A percentile compares a stretch with the other conserved stretches of the same genome.
These are phyloP conservation scores for Leuctra nigra DNA, from an alignment of 2,888 invertebrate genomes.

Conservation along the genomic window DNA sequence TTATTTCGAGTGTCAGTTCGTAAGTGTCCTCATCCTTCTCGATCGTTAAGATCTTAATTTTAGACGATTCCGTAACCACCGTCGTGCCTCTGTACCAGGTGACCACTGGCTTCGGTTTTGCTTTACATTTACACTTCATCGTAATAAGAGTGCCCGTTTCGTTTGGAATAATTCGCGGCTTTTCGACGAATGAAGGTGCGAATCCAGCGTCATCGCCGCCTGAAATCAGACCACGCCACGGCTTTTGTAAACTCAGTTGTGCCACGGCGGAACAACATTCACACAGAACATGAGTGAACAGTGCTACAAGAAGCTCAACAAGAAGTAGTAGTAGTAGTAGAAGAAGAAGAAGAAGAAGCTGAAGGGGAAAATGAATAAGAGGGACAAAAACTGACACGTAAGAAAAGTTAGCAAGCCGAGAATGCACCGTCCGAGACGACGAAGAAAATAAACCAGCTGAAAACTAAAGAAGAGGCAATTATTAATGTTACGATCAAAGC, in stretches of 20 bases:
- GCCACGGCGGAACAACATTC: no score
- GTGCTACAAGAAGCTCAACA: not conserved
- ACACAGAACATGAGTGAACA: no score
- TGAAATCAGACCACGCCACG: conserved; percentile 40
- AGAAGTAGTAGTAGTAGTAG: not conserved
- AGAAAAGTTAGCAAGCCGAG: not conserved
- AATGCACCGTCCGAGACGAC: no score
- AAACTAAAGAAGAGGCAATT: conserved; percentile 14
- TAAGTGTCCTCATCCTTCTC: conserved; percentile 78
- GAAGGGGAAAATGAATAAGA: conserved; percentile 2
- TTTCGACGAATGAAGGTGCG: conserved; percentile 95
- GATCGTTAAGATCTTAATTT: conserved; percentile 72
- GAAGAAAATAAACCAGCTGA: conserved; percentile 18
- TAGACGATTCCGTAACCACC: conserved; percentile 74
- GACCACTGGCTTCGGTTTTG: conserved; percentile 89
- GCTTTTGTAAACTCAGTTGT: no score
- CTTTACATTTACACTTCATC: conserved; percentile 94
- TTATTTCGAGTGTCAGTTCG: conserved; percentile 76
- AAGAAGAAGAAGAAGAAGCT: not conserved
- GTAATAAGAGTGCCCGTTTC: conserved; percentile 94
- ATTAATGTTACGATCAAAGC: not conserved
- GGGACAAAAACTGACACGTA: not conserved
- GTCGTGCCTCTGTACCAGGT: conserved; percentile 93
- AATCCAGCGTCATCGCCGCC: conserved; percentile 89
- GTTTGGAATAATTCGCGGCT: conserved; percentile 98